These are phyloP conservation scores for Cephus spinipes DNA, from an alignment of 2,888 invertebrate genomes.

Conservation along the genomic window DNA sequence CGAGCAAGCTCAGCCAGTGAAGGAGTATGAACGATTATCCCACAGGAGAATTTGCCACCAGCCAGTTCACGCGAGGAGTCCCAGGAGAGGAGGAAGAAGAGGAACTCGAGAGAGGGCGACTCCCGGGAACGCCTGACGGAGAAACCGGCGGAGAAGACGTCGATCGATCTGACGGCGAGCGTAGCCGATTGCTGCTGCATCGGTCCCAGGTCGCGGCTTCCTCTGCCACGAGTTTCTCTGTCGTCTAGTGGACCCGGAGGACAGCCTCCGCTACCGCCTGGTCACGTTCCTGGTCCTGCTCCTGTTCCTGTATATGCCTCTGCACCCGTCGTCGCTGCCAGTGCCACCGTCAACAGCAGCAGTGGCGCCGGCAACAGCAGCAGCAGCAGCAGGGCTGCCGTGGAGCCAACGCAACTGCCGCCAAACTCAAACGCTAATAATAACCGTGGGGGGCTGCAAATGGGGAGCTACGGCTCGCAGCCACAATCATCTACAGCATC, in stretches of 20 bases:
- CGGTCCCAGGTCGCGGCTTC: constrained; percentile 56
- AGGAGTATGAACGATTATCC: background rate
- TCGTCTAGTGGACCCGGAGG: constrained; percentile 23
- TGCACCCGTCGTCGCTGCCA: constrained; percentile 23
- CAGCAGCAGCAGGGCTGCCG: constrained; percentile 28
- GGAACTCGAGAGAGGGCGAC: constrained; percentile 47
- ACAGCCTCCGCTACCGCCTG: constrained; percentile 13
- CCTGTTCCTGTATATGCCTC: constrained; percentile 23
- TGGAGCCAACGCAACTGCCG: constrained; percentile 42
- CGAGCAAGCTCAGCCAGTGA: background rate
- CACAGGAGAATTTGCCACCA: constrained; percentile 54
- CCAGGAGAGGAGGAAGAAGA: constrained; percentile 43
- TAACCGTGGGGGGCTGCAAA: constrained; percentile 58
- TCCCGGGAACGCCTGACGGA: constrained; percentile 53
- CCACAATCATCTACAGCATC: constrained; percentile 29
- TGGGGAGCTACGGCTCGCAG: constrained; percentile 36
- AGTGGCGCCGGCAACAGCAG: constrained; percentile 24
- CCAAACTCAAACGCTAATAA: constrained; percentile 60
- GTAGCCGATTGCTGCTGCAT: constrained; percentile 60
- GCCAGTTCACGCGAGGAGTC: constrained; percentile 40
- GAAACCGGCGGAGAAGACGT: constrained; percentile 32
- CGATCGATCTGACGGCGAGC: constrained; percentile 44
- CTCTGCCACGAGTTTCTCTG: constrained; percentile 46
- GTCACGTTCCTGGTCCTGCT: constrained; percentile 18
- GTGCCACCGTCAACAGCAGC: constrained; percentile 28